These are phyloP conservation scores for Hirtodrosophila cameraria DNA, from an alignment of 2,888 invertebrate genomes.

Conservation along the genomic window DNA sequence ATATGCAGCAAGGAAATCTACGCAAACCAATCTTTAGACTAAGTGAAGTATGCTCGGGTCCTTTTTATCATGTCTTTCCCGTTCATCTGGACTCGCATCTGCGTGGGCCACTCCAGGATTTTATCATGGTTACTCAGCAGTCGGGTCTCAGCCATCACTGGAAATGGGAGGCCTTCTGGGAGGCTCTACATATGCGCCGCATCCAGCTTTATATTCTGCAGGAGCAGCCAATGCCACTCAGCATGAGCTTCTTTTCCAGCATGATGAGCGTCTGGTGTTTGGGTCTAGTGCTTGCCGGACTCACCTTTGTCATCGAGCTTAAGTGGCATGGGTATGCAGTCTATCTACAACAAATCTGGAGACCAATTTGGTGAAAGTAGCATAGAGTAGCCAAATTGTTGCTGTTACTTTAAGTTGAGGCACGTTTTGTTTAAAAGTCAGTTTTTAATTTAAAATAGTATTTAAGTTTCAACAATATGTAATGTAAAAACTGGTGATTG, in stretches of 20 bases:
- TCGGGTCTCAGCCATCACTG: constrained; percentile 64
- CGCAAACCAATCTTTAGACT: constrained; percentile 68
- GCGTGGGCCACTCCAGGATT: constrained; percentile 53
- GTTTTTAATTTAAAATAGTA: too few relatives aligned
- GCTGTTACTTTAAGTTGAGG: too few relatives aligned
- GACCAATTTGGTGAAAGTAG: constrained; percentile 9
- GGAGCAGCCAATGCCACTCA: constrained; percentile 56
- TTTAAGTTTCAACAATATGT: too few relatives aligned
- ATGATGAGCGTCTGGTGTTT: constrained; percentile 66
- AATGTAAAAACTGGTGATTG: too few relatives aligned
- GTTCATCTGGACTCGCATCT: constrained; percentile 75
- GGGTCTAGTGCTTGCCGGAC: constrained; percentile 56
- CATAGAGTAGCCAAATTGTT: background rate
- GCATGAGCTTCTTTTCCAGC: constrained; percentile 59
- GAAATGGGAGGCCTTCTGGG: constrained; percentile 65
- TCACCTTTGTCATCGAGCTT: constrained; percentile 64
- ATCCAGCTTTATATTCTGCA: constrained; percentile 42
- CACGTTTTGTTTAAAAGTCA: too few relatives aligned
- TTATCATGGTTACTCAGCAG: constrained; percentile 66
- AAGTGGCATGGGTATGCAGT: constrained; percentile 49
- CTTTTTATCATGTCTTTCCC: constrained; percentile 74
- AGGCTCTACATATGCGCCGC: constrained; percentile 62
- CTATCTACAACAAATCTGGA: background rate
- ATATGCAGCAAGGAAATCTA: constrained; percentile 68
- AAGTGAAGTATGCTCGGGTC: constrained; percentile 73